These are phyloP conservation scores for Balaeniceps rex DNA, from an alignment of 2,113 vertebrate species.

Conservation along the genomic window DNA sequence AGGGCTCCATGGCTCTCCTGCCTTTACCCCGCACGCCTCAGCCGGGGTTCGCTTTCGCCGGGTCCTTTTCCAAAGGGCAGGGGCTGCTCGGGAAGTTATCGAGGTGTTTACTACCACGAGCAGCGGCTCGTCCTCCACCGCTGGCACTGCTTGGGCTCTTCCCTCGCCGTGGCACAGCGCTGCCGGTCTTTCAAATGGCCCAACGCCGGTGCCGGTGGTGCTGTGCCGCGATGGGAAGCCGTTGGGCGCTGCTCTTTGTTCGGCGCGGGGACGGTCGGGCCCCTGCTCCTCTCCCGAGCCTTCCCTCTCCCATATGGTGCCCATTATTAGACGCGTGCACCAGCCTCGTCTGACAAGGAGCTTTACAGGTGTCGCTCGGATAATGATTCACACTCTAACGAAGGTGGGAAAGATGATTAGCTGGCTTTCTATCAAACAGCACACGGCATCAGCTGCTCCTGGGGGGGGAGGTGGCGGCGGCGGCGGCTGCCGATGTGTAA, in stretches of 20 bases:
- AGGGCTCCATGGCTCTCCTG: fast-evolving
- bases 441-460: conserved; percentile 36
- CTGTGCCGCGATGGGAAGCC: fast-evolving
- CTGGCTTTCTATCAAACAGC: conserved; percentile 13
- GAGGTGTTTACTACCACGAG: fast-evolving
- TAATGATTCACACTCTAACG: conserved; percentile 54
- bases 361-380: conserved; percentile 53
- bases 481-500: background rate
- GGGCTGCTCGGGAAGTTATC: fast-evolving
- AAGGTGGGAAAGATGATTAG: conserved; percentile 64
- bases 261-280: fast-evolving
- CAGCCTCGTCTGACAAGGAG: conserved; percentile 30
- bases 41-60: background rate
- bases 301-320: conserved; percentile 50
- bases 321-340: conserved; percentile 9
- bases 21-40: background rate
- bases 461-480: background rate
- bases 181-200: fast-evolving
- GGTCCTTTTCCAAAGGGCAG: background rate
- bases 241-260: background rate
- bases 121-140: fast-evolving
- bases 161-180: fast-evolving
- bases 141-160: fast-evolving
- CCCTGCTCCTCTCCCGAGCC: background rate
- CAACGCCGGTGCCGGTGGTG: fast-evolving